Conservation (phyloP, 2,888 invertebrate genomes). For the Polietes domitor region DNA sequence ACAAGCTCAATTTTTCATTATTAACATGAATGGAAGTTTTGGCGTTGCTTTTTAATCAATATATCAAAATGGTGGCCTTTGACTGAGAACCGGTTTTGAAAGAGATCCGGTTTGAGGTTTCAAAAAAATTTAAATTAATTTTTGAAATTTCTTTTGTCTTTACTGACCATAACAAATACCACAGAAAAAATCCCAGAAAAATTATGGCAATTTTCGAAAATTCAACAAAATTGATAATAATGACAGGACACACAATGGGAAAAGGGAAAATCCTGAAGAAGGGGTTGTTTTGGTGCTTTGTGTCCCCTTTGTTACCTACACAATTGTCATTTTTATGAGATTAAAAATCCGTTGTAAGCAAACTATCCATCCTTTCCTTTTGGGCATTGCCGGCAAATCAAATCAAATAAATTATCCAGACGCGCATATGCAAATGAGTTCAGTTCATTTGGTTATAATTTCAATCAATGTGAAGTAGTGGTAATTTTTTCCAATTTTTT, state of each 20-base stretch:
- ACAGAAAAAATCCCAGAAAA: background rate
- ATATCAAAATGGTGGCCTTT: conserved; percentile 48
- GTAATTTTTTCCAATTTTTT: conserved; percentile 19
- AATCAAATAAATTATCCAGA: conserved; percentile 56
- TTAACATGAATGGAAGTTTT: background rate
- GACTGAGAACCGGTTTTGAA: conserved; percentile 40
- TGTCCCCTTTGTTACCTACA: background rate
- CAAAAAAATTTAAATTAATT: no score
- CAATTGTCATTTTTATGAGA: conserved; percentile 30
- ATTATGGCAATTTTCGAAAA: background rate
- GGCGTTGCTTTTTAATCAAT: conserved; percentile 49
- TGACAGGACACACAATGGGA: background rate
- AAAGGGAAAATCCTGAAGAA: background rate
- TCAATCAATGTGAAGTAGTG: background rate
- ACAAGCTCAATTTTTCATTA: conserved; percentile 4
- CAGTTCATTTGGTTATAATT: background rate
- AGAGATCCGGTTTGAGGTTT: background rate
- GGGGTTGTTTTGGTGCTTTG: background rate
- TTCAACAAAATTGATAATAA: background rate
- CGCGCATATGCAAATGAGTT: conserved; percentile 52
- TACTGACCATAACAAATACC: conserved; percentile 13
- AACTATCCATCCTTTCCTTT: conserved; percentile 39
- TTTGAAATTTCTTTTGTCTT: no score
- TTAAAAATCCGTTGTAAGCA: background rate
- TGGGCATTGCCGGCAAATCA: conserved; percentile 42